Base-by-base conservation (phyloP, 2,113 vertebrate species). In the Corythoichthys haematopterus region DNA sequence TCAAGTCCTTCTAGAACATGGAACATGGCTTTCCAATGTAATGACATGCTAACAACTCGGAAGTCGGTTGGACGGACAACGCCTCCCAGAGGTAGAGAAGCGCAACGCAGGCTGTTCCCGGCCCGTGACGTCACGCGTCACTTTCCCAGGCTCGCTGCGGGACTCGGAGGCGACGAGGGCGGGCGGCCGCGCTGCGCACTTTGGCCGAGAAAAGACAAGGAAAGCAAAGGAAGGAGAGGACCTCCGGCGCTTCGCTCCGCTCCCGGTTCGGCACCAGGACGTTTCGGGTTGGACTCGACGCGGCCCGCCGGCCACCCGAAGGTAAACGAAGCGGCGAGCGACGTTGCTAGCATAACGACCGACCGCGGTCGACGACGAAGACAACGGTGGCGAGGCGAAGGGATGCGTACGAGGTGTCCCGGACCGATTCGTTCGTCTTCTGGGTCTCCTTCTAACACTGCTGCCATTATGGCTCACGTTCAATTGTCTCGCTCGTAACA, bases 131-230 rank as follows among this genome's bases (percentile, higher is more conserved):
- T 87, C 83, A 88, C 82, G 67, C 65, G 71, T 68, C 77, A 75
- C 77, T 79, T 89, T 87, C 88, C 84, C 81, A 80, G 88, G 82
- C 76, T 69, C 64, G 67, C 80, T 78, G 80, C 78, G 78, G 87
- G 85, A 83, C 58, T 81, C 46, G 72, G 85, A 83, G 80, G 82
- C 85, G 55, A 74, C 75, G 66, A 28, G 83, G 77, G 80, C 71
- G 76, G 20, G 80, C 40, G 40, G 40, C 40, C 9, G 40, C 40
- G 40, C 9, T 43, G 40, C 3, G 6, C 9, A 43, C 40, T 43
- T 43, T 43, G 40, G 6, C 40, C 40, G 9, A 43, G 40, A 1
- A 4, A 8, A 43, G 40, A 8, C 40, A 8, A 43, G 40, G 40
- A 43, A 43, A 43, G 40, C 6, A 43, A 43, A 43, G 9, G 40